Evolutionary conservation across 2,888 invertebrate genomes (phyloP), one percentile per base, ranked within the genome.

Genomic region (Sphaerophoria rueppellii): DNA sequence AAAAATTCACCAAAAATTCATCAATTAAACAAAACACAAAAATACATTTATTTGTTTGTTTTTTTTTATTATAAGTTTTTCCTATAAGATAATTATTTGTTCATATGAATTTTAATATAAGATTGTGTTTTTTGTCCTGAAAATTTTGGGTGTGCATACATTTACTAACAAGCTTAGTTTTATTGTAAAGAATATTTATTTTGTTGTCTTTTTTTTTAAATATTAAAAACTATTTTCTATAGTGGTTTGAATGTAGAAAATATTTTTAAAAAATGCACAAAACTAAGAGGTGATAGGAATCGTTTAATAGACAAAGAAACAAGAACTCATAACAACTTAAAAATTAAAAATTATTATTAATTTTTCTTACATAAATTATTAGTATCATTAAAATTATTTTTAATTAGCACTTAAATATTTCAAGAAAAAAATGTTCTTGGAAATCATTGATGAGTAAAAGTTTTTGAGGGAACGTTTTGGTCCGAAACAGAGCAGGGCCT

Each of bases 21-120:
- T 72, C 34, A 75, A 76, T 83, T 61, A 43, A 61, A 78, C 71
- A 77, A 55, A 67, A 67, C 55, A 54, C 74, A 43, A 43, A 67
- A 55, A 60, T 12, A 60, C 52, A 48, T 61, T 7, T 2, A 72
- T 37, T 50, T 40, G 71, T 54, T 69, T 72, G 5, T 83, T 54
- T 46, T 74, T 46, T 74, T 43, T 67, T 24, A 50, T 50, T 40
- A 75, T 54, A 72, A 76, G 5, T 83, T 54, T 46, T 74, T 71
- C 67, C 48, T 67, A 74, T 63, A 76, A 63, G 6, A 43, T 48
- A 46, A 55, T 67, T 43, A 9, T 54, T 67, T 52, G 48, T 61
- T 48, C 34, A 24, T 24, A 54, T 54, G 32, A 61, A 52, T 60
- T 60, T 52, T 11, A 2, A 24, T 24, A 24, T 24, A 24, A 43